These are phyloP conservation scores for Corythornis madagascariensis DNA, from an alignment of 2,113 vertebrate species.

Conservation along the genomic window DNA sequence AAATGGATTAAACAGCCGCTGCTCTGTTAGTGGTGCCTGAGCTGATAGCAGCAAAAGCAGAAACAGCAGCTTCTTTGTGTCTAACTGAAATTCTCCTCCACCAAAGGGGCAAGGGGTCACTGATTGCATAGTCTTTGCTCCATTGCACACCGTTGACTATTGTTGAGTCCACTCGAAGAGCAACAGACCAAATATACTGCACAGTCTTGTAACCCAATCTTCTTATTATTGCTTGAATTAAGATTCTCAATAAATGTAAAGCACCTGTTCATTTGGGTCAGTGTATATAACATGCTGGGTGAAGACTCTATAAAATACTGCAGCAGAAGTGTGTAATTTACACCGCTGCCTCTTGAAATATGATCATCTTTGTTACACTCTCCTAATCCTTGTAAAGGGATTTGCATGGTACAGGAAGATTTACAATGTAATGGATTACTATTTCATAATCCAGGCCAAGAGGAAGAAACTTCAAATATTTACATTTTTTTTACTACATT, in stretches of 20 bases:
- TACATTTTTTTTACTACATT: neutral
- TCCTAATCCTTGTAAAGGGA: constrained; percentile 65
- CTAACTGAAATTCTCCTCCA: constrained; percentile 7
- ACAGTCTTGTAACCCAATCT: neutral
- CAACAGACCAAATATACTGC: neutral
- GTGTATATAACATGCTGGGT: fast-evolving
- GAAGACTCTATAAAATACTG: neutral
- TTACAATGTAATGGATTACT: constrained; percentile 64
- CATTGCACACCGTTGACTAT: constrained; percentile 41
- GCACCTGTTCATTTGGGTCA: neutral
- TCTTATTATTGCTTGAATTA: neutral
- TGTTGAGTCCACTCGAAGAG: constrained; percentile 5
- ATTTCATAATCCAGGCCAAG: constrained; percentile 21
- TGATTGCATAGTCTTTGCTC: constrained; percentile 55
- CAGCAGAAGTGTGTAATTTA: neutral
- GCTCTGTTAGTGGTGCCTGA: neutral
- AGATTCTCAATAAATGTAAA: constrained; percentile 4
- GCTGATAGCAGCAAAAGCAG: constrained; percentile 33
- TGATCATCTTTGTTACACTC: constrained; percentile 44
- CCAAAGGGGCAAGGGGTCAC: constrained; percentile 8
- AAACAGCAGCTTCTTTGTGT: constrained; percentile 65
- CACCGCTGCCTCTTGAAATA: constrained; percentile 16
- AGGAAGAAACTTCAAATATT: constrained; percentile 37
- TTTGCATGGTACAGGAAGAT: constrained; percentile 70
- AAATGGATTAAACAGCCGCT: neutral